A percentile compares a stretch with the other conserved stretches of the same genome.
These are phyloP conservation scores for Bimastos eiseni DNA, from an alignment of 2,888 invertebrate genomes.

Conservation along the genomic window DNA sequence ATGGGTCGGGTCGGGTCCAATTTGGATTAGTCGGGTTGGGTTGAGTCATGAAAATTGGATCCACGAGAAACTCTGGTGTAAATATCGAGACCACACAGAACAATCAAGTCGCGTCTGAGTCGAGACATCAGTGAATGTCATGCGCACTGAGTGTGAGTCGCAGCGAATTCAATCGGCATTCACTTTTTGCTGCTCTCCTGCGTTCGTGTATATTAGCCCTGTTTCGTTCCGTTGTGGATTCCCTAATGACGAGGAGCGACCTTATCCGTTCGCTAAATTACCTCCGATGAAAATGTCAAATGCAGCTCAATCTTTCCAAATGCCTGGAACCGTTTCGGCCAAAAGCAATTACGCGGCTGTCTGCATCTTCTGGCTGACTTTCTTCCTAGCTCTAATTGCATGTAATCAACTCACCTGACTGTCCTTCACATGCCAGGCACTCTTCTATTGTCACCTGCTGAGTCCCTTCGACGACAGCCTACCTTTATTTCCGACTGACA, in stretches of 20 bases:
- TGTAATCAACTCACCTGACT: not conserved
- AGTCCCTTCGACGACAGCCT: not conserved
- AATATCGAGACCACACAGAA: no score
- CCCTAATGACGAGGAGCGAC: not conserved
- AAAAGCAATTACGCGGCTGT: not conserved
- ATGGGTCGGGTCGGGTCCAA: no score
- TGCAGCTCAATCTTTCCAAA: not conserved
- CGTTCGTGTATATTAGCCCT: not conserved
- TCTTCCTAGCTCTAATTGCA: not conserved
- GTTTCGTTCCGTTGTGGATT: not conserved
- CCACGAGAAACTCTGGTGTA: no score
- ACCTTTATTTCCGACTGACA: not conserved
- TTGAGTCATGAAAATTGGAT: no score
- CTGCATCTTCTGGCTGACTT: not conserved
- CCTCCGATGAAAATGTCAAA: not conserved
- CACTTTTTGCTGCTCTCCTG: not conserved
- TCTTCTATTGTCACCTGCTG: not conserved
- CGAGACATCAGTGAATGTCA: no score
- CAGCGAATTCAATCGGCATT: not conserved
- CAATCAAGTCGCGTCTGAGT: not conserved
- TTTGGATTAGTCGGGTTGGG: no score
- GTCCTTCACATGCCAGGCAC: not conserved
- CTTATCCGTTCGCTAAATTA: not conserved
- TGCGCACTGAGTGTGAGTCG: not conserved
- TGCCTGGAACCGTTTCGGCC: not conserved